Evolutionary conservation across 2,797 vertebrate species (phyloP), one percentile per base, ranked within the genome.

Genomic region (Paedocypris micromegethes): DNA sequence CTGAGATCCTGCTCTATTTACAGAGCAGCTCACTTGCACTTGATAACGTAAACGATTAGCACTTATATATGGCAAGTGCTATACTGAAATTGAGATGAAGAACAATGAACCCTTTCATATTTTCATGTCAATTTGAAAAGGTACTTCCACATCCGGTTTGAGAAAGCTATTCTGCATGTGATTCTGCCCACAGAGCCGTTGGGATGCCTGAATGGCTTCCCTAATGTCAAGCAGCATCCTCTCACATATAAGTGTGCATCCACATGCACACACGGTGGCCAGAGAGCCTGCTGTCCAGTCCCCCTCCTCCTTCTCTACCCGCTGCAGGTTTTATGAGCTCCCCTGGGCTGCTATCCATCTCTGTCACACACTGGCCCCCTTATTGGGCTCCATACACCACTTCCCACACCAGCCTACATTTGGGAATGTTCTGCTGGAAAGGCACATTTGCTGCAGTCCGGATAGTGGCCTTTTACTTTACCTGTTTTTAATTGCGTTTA

Each of bases 271-370:
- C 70, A 68, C 68, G 81, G 79, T 83, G 86, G 82, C 86, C 84
- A 76, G 79, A 81, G 76, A 69, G 85, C 86, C 87, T 88, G 86
- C 87, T 91, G 88, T 89, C 88, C 86, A 85, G 82, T 89, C 79
- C 75, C 78, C 83, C 74, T 50, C 57, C 74, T 55, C 71, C 55
- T 64, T 64, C 67, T 81, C 84, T 85, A 79, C 72, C 80, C 45
- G 57, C 84, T 88, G 83, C 84, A 87, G 89, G 83, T 90, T 91
- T 91, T 90, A 91, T 91, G 86, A 90, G 88, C 82, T 90, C 88
- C 90, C 88, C 80, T 90, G 88, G 88, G 88, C 86, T 88, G 85
- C 85, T 85, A 91, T 91, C 89, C 89, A 90, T 90, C 89, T 90
- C 85, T 90, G 88, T 90, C 89, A 89, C 88, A 89, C 87, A 89